Evolutionary conservation across 2,113 vertebrate genomes (phyloP).

Genomic region (Hipposideros armiger): DNA sequence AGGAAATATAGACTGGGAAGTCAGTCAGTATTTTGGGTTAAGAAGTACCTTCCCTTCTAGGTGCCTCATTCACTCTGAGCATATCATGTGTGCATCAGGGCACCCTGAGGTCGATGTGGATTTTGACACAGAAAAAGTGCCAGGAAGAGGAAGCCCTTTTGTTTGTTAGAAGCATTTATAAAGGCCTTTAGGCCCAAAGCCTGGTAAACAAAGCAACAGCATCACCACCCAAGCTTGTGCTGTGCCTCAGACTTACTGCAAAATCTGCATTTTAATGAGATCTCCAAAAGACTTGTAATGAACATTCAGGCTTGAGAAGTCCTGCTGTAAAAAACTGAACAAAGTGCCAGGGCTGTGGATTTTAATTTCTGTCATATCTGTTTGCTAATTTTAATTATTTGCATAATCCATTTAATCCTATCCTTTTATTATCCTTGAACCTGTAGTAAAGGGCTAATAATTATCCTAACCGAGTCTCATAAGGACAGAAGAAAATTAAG

Average conservation of each 20-base stretch:
- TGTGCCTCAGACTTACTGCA: not conserved
- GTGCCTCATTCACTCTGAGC: not conserved
- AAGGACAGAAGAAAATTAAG: conserved; percentile 46
- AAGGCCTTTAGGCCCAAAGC: not conserved
- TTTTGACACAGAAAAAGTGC: conserved; percentile 18
- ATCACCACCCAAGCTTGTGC: not conserved
- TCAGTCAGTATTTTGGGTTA: not conserved
- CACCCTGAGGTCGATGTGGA: not conserved
- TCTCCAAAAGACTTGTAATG: not conserved
- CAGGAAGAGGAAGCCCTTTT: not conserved
- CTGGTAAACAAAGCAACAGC: not conserved
- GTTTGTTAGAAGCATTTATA: not conserved
- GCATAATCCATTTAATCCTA: conserved; percentile 40
- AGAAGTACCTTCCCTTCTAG: not conserved
- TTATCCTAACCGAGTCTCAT: not conserved
- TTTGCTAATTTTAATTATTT: conserved; percentile 49
- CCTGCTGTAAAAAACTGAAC: not conserved
- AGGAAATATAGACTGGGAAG: not conserved
- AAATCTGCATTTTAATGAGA: not conserved
- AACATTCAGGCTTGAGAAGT: not conserved
- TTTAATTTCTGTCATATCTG: conserved; percentile 32
- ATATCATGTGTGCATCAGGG: not conserved
- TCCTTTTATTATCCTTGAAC: not conserved
- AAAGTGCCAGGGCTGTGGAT: not conserved
- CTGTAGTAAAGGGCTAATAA: conserved; percentile 27